phyloP scores from a whole-genome alignment of 2,888 invertebrate genomes.

The Peribatodes rhomboidaria region DNA sequence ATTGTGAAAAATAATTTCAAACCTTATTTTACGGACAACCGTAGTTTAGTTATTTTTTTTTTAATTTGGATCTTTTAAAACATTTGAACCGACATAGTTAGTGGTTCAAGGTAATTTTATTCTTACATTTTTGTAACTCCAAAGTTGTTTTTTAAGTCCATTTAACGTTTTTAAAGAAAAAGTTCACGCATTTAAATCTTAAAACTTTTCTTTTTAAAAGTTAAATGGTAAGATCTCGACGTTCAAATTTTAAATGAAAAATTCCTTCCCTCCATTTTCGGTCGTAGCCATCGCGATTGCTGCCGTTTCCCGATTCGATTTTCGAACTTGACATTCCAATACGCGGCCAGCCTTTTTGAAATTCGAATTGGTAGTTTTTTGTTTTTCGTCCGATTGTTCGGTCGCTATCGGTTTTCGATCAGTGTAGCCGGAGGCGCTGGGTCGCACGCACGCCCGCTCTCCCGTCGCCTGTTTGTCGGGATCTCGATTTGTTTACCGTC shows the following conservation, averaged over 20 bases:
- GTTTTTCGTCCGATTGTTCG: constrained; percentile 56
- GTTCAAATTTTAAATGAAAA: constrained; percentile 24
- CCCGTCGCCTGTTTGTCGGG: constrained; percentile 27
- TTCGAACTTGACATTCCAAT: constrained; percentile 34
- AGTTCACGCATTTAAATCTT: not conserved
- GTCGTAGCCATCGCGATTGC: constrained; percentile 6
- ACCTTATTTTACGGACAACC: too few species aligned
- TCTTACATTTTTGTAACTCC: not conserved
- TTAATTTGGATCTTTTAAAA: too few species aligned
- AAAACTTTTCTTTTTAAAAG: constrained; percentile 21
- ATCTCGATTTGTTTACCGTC: constrained; percentile 62
- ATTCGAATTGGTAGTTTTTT: constrained; percentile 39
- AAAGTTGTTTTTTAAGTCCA: constrained; percentile 5
- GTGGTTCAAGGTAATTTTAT: not conserved
- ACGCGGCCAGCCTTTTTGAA: constrained; percentile 42
- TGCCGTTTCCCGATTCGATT: constrained; percentile 16
- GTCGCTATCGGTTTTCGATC: constrained; percentile 73
- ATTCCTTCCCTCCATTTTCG: constrained; percentile 24
- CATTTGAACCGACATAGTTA: not conserved
- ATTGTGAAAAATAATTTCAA: too few species aligned
- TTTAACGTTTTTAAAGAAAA: constrained; percentile 4
- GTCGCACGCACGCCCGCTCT: constrained; percentile 67
- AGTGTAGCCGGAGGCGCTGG: constrained; percentile 69
- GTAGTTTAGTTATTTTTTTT: too few species aligned
- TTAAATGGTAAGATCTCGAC: constrained; percentile 8